Evolutionary conservation across 2,113 vertebrate species (phyloP), one percentile per base, ranked within the genome.

Genomic region (Calidris pugnax): DNA sequence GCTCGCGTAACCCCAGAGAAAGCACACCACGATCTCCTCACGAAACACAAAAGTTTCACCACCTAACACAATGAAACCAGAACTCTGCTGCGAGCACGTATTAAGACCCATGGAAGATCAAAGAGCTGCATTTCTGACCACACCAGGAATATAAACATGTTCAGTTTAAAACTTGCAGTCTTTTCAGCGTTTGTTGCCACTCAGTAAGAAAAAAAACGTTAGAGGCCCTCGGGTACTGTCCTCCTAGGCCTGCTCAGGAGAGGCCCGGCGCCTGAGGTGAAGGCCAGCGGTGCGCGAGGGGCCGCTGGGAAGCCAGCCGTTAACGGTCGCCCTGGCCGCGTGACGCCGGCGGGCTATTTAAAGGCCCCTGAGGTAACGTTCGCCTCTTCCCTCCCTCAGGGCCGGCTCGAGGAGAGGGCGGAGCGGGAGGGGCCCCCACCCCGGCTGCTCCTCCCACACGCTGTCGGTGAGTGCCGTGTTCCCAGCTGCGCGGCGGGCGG

Each of bases 311-410:
- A 11, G 30, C 22, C 2, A 4, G 8, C 1, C 1, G 9, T 2
- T 39, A 35, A 59, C 0, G 45, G 30, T 32, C 14, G 7, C 22
- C 3, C 2, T 1, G 32, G 9, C 32, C 37, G 14, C 19, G 4
- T 20, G 66, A 13, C 2, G 5, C 24, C 0, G 32, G 47, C 11
- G 24, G 59, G 48, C 4, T 47, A 28, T 23, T 87, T 53, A 68
- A 86, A 53, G 0, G 6, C 23, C 7, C 4, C 10, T 3, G 5
- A 37, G 23, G 0, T 0, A 2, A 0, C 1, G 0, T 1, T 1
- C 1, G 0, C 1, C 0, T 2, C 8, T 10, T 18, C 4, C 0
- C 12, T 24, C 33, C 5, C 6, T 22, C 13, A 1, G 33, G 7
- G 28, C 18, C 1, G 6, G 39, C 4, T 28, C 5, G 5, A 9